phyloP scores from a whole-genome alignment of 2,113 vertebrate genomes.

The Eudyptes chrysolophus region DNA sequence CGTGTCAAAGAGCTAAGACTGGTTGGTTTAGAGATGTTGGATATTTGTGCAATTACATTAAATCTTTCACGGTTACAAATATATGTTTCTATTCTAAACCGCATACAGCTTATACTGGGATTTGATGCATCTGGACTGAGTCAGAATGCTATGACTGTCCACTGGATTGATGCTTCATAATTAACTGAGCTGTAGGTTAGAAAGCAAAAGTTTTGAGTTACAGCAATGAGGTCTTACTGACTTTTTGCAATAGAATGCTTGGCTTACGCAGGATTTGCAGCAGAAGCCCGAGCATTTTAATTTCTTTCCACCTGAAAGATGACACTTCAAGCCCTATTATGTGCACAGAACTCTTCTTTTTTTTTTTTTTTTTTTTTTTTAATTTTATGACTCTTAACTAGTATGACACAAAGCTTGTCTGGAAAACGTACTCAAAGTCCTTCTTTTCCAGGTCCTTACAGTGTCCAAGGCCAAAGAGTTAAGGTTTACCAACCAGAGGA shows the following conservation, averaged over 20 bases:
- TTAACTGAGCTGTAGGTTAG: background rate
- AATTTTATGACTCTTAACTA: background rate
- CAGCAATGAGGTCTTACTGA: background rate
- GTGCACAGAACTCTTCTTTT: background rate
- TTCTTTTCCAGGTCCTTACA: constrained; percentile 85
- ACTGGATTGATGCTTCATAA: background rate
- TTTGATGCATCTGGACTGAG: background rate
- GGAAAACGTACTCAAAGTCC: background rate
- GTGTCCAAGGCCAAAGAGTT: constrained; percentile 91
- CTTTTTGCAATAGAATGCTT: background rate
- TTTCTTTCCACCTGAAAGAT: background rate
- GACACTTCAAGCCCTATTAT: background rate
- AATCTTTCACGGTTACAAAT: background rate
- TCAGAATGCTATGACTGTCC: background rate
- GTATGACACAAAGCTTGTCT: background rate
- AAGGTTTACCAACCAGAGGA: constrained; percentile 95
- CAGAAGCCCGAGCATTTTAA: background rate
- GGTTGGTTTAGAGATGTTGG: background rate
- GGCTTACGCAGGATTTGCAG: background rate
- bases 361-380: background rate
- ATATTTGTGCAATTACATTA: background rate
- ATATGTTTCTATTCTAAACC: background rate
- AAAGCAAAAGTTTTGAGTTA: background rate
- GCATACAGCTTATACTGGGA: background rate
- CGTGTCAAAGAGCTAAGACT: background rate